Conservation (phyloP, 2,888 invertebrate species). For the Hartigia nigra region DNA sequence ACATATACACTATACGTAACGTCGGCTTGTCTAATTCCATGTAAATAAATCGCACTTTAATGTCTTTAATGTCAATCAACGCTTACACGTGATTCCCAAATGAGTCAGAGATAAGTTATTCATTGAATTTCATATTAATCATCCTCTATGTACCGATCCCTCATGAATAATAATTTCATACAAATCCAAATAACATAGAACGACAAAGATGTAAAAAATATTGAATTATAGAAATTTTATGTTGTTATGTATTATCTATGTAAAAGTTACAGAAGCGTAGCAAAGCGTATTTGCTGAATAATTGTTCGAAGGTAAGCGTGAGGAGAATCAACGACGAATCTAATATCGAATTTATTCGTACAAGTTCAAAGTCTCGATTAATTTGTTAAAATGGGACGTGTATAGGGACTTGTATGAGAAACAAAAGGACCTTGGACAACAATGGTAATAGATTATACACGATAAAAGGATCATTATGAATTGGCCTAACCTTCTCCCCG, state of each 20-base stretch:
- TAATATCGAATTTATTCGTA: not conserved
- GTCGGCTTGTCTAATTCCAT: not conserved
- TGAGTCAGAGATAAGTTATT: not conserved
- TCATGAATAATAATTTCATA: not conserved
- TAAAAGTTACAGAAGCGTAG: not conserved
- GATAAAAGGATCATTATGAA: slow-evolving; percentile 51
- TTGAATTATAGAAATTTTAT: not conserved
- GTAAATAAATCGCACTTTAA: slow-evolving; percentile 22
- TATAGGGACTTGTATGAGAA: slow-evolving; percentile 11
- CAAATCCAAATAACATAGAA: not conserved
- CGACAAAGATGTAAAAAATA: not conserved
- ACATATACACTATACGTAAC: not conserved
- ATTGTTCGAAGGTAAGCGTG: not conserved
- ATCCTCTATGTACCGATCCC: not conserved
- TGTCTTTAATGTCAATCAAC: slow-evolving; percentile 6
- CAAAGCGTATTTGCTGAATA: not conserved
- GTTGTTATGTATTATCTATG: not conserved
- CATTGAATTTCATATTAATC: not conserved
- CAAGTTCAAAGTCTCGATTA: not conserved
- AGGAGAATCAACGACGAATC: not conserved
- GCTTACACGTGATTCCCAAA: not conserved
- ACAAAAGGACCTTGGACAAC: slow-evolving; percentile 54
- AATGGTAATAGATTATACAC: slow-evolving; percentile 49
- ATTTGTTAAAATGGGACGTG: not conserved
- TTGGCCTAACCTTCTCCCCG: slow-evolving; percentile 57